phyloP scores from a whole-genome alignment of 2,113 vertebrate species.

The Lophura nycthemera region DNA sequence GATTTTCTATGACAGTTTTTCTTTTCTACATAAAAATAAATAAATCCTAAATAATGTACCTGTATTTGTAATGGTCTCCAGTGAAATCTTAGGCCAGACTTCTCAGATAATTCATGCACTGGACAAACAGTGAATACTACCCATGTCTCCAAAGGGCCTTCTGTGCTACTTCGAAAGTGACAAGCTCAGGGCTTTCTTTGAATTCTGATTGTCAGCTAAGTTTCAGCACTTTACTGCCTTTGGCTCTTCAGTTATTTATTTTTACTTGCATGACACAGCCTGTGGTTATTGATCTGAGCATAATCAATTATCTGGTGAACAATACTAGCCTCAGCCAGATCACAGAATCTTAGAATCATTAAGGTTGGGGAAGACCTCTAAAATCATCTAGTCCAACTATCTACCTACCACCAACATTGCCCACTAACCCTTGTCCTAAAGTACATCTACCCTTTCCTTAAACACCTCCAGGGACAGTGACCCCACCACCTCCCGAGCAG shows the following conservation, averaged over 20 bases:
- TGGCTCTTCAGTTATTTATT: not conserved
- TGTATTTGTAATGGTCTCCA: not conserved
- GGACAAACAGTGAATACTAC: not conserved
- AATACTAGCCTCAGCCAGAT: not conserved
- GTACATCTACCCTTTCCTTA: too few species aligned
- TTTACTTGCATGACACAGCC: not conserved
- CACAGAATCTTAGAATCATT: not conserved
- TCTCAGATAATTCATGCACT: not conserved
- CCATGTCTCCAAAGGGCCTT: not conserved
- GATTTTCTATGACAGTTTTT: not conserved
- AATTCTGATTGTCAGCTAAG: not conserved
- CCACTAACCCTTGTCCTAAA: too few species aligned
- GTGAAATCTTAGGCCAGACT: not conserved
- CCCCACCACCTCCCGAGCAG: too few species aligned
- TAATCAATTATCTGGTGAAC: not conserved
- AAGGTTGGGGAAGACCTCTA: too few species aligned
- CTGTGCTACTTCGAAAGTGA: not conserved
- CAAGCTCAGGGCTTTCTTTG: not conserved
- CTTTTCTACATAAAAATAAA: not conserved
- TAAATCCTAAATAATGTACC: not conserved
- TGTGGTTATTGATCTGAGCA: not conserved
- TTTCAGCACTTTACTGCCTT: not conserved
- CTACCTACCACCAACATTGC: too few species aligned
- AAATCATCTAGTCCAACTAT: too few species aligned
- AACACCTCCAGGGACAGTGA: too few species aligned